These are phyloP conservation scores for Poeciliopsis turrubarensis DNA, from an alignment of 2,113 vertebrate genomes.

Conservation along the genomic window DNA sequence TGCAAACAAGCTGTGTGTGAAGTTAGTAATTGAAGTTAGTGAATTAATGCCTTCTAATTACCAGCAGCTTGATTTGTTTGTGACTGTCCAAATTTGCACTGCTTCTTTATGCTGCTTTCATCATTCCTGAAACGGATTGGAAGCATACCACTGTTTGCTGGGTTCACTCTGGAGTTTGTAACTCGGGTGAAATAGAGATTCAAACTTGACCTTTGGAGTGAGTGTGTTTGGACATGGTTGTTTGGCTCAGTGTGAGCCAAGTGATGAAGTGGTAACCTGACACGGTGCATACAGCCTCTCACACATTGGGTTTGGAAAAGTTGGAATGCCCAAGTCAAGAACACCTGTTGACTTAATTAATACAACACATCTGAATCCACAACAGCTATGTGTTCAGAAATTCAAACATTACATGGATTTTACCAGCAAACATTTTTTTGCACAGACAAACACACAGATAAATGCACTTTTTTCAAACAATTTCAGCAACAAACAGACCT, in stretches of 20 bases:
- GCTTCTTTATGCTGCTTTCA: not conserved
- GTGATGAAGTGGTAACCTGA: not conserved
- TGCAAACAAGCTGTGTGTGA: not conserved
- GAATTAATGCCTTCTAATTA: not conserved
- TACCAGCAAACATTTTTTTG: not conserved
- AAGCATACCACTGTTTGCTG: not conserved
- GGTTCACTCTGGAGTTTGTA: not conserved
- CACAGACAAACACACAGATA: constrained; percentile 1
- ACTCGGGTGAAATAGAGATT: not conserved
- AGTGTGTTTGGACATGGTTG: not conserved
- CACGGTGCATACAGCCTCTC: not conserved
- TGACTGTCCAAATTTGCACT: not conserved
- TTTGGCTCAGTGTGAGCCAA: not conserved
- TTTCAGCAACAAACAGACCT: not conserved
- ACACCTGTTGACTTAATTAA: not conserved
- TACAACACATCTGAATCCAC: not conserved
- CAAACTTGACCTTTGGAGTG: not conserved
- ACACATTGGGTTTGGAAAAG: not conserved
- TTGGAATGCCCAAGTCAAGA: not conserved
- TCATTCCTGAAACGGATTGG: not conserved
- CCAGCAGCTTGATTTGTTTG: not conserved
- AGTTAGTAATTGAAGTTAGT: not conserved
- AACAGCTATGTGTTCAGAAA: not conserved
- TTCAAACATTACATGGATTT: not conserved
- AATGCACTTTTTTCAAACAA: not conserved